Base-by-base conservation (phyloP, 2,797 vertebrate species). In the Graptemys geographica region DNA sequence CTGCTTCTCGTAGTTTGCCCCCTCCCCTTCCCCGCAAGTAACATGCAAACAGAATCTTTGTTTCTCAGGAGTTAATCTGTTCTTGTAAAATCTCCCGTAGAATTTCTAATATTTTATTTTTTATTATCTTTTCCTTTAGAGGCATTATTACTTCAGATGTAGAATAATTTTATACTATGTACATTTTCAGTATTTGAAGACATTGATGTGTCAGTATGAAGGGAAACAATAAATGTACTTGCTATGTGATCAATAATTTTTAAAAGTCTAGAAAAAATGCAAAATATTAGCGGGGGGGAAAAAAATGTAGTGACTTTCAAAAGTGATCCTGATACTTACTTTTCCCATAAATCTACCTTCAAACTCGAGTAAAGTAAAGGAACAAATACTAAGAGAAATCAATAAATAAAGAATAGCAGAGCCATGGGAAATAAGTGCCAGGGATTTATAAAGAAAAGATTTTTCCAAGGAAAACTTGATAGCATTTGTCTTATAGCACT, bases 381-480 rank as follows among this genome's bases (percentile, higher is more conserved):
- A 95, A 74, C 8, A 90, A 91, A 92, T 31, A 6, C 23, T 44
- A 1, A 92, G 52, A 56, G 21, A 31, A 91, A 79, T 69, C 41
- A 85, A 25, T 79, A 82, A 94, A 86, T 69, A 89, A 85, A 85
- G 53, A 79, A 55, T 83, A 84, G 47, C 85, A 87, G 88, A 84
- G 88, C 52, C 1, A 0, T 52, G 37, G 53, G 11, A 80, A 72
- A 41, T 72, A 37, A 72, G 47, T 52, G 51, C 31, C 74, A 81
- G 74, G 84, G 87, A 84, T 94, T 93, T 57, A 47, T 18, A 81
- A 41, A 81, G 79, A 82, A 69, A 41, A 52, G n/a, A 90, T 83
- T 19, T 13, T 1, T 96, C 92, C 94, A 92, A 94, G 82, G 86
- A 82, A 78, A 31, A 86, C 57, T 53, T 94, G 90, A 79, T 92